Evolutionary conservation across 37 sponge, comb jelly and placozoan species (phyloP).

Genomic region (Spongia lamella): DNA sequence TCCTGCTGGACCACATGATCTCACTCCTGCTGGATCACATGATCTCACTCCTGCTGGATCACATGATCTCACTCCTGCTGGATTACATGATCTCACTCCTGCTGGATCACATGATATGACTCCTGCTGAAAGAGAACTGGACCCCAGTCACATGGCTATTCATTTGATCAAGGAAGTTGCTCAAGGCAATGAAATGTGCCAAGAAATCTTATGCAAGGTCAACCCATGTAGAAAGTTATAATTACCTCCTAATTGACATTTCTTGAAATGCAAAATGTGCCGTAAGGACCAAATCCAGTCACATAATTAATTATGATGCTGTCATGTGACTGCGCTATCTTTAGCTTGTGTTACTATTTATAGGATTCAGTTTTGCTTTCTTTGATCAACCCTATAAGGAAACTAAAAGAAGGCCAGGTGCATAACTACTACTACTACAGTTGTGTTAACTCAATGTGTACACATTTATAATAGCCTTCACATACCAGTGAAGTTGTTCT

Average conservation of each 20-base stretch:
- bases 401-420: neutral
- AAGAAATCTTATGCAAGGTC: slow-evolving; percentile 41
- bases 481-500: slow-evolving; percentile 49
- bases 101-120: slow-evolving; percentile 8
- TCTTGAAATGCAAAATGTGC: too few relatives aligned
- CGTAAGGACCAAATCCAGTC: too few relatives aligned
- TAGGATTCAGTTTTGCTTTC: slow-evolving; percentile 3
- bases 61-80: slow-evolving; percentile 9
- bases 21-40: slow-evolving; percentile 8
- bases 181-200: slow-evolving; percentile 21
- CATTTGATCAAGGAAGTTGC: slow-evolving; percentile 53
- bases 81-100: slow-evolving; percentile 27
- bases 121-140: slow-evolving; percentile 9
- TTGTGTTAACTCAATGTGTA: neutral
- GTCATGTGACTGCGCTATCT: too few relatives aligned
- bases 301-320: too few relatives aligned
- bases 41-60: slow-evolving; percentile 8
- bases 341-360: too few relatives aligned
- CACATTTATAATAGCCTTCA: neutral
- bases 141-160: slow-evolving; percentile 33
- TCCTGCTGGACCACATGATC: slow-evolving; percentile 3
- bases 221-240: too few relatives aligned
- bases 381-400: slow-evolving; percentile 2
- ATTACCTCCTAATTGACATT: too few relatives aligned
- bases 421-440: neutral